A percentile compares a stretch with the other conserved stretches of the same genome.
Conservation (phyloP, 2,888 invertebrate species). For the Lasioglossum oenotherae region DNA sequence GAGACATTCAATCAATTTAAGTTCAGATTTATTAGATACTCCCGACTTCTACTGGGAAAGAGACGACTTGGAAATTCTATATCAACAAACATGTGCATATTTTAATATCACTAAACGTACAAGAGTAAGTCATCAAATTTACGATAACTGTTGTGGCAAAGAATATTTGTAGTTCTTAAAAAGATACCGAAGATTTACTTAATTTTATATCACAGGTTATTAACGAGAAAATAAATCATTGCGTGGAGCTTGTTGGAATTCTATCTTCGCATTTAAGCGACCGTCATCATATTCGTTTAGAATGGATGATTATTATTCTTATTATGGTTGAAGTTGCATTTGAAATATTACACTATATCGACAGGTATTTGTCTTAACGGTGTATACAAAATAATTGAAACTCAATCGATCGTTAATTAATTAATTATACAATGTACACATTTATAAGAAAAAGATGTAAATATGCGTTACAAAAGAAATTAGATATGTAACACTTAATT, state of each 20-base stretch:
- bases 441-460: conserved; percentile 11
- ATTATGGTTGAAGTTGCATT: conserved; percentile 98
- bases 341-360: conserved; percentile 91
- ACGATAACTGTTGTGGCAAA: background rate
- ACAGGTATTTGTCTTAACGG: conserved; percentile 85
- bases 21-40: conserved; percentile 96
- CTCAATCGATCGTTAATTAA: background rate
- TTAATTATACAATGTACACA: conserved; percentile 1
- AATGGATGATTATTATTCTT: conserved; percentile 98
- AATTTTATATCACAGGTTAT: conserved; percentile 88
- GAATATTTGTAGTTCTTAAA: conserved; percentile 16
- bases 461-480: conserved; percentile 20
- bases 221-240: conserved; percentile 97
- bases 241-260: conserved; percentile 95
- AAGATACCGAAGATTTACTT: background rate
- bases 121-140: conserved; percentile 86
- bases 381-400: background rate
- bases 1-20: conserved; percentile 95
- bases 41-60: conserved; percentile 99
- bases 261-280: conserved; percentile 96
- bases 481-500: conserved; percentile 7
- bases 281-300: conserved; percentile 95
- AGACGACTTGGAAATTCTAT: conserved; percentile 93
- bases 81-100: conserved; percentile 92
- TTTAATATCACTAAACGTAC: conserved; percentile 94